Conservation (phyloP, 2,797 vertebrate genomes). For the Iguana delicatissima region DNA sequence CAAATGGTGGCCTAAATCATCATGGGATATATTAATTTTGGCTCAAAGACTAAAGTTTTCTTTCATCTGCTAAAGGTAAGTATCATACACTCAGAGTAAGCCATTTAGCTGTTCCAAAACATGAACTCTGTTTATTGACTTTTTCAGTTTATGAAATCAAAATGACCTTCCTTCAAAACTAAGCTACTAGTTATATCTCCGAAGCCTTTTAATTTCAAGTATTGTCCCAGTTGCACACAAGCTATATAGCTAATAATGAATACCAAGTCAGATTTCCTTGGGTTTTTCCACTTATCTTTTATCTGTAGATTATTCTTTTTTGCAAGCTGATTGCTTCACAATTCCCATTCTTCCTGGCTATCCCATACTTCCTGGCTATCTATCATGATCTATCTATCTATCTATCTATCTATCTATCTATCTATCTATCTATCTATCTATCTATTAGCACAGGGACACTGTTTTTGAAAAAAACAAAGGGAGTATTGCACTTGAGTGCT, state of each 20-base stretch:
- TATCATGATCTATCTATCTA: no score
- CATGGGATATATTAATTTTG: conserved; percentile 8
- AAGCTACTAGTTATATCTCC: background rate
- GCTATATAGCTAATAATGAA: conserved; percentile 1
- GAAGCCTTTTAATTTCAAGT: conserved; percentile 23
- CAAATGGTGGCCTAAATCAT: background rate
- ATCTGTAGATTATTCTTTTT: background rate
- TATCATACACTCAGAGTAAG: background rate
- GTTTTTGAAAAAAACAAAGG: no score
- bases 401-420: no score
- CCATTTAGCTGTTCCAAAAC: conserved; percentile 13
- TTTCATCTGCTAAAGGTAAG: conserved; percentile 20
- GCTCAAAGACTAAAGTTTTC: background rate
- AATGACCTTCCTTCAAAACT: conserved; percentile 5
- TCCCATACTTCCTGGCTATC: no score
- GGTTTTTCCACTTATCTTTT: background rate
- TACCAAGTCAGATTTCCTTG: background rate
- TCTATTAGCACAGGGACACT: background rate
- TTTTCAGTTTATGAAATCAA: conserved; percentile 23
- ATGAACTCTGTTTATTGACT: conserved; percentile 10
- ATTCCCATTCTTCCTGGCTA: background rate
- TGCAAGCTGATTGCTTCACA: background rate
- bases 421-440: background rate
- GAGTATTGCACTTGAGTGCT: no score
- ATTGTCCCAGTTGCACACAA: background rate